Base-by-base conservation (phyloP, 1,140 invertebrate species). In the Drosophila kanapiae region DNA sequence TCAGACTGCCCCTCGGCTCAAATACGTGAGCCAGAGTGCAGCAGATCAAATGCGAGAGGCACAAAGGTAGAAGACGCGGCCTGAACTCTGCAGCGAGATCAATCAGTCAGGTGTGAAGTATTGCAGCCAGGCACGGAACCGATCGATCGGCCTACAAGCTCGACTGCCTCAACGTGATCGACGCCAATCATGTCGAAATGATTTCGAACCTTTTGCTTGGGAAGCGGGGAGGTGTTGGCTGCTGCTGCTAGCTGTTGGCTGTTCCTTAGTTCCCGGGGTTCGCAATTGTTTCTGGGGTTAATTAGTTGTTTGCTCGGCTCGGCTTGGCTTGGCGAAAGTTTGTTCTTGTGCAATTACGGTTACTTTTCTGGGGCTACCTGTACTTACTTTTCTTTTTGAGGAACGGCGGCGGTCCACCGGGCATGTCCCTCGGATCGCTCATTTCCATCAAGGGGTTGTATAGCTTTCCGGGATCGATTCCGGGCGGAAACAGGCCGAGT, bases 321-420 rank as follows among this genome's bases (percentile, higher is more conserved):
- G n/a, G 42, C 49, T 75, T 16, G 38, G 18, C 33, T 37, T 48
- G 77, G 65, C 48, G 65, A 75, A 62, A 64, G 74, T 78, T 74
- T 48, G 74, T 74, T 74, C 57, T 75, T 48, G 54, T 37, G 10
- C 64, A 58, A 48, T 48, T 57, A 37, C 51, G 51, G 14, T 35
- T 54, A 23, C 7, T 23, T 56, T 53, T 45, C 11, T 14, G 16
- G n/a, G 8, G 23, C 48, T 38, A 18, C 38, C 47, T 40, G 27
- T 90, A 94, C 95, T 95, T 93, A 95, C 95, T 95, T 95, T 96
- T 96, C 94, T 96, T 96, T 94, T 96, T 96, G 56, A 95, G 94
- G 76, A 93, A 94, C 93, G 67, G 94, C 93, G 93, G 95, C 14
- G 94, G 93, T 63, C 95, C 94, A 38, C 95, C 94, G 4, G 94